Base-by-base conservation (phyloP, 2,888 invertebrate genomes). In the Escarpia spicata region DNA sequence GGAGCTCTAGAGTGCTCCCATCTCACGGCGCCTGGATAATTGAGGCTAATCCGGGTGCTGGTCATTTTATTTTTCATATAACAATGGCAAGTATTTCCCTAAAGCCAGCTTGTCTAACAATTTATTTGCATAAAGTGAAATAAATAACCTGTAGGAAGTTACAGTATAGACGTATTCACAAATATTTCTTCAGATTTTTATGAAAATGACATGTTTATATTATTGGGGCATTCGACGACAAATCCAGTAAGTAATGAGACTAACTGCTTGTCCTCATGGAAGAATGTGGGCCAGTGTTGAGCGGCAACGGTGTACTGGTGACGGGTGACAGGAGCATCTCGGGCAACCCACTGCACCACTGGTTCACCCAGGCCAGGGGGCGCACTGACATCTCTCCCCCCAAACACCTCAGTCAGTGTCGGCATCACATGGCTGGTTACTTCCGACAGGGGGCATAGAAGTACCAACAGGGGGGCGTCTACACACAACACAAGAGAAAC, bases 261-360 rank as follows among this genome's bases (percentile, higher is more conserved):
- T 93, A 93, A 96, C 96, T 93, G 94, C 94, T 96, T 96, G 93
- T 96, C 95, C 94, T 96, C 96, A 94, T 96, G 96, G 93, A 96
- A 96, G 90, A 94, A 94, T 26, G 95, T 95, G 26, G 96, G 96
- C 96, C 96, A 96, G 93, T 95, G 94, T 44, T 94, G 92, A 12
- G 93, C 93, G 37, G 95, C 93, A 52, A 94, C 94, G 45, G 95
- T 94, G 94, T 94, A 96, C 94, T 96, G 96, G 43, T 93, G 92
- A 37, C 96, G 94, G 6, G 96, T 96, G 52, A 95, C 91, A 0
- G 96, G 95, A 12, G 94, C 93, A 8, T 43, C 90, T n/a, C 92
- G 75, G 12, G 96, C 95, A 19, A 96, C 95, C 93, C 95, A 94
- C 1, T 95, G 94, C 45, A 95, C 92, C 75, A 94, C 94, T 8